phyloP scores from a whole-genome alignment of 2,113 vertebrate species.

The Struthidea cinerea region DNA sequence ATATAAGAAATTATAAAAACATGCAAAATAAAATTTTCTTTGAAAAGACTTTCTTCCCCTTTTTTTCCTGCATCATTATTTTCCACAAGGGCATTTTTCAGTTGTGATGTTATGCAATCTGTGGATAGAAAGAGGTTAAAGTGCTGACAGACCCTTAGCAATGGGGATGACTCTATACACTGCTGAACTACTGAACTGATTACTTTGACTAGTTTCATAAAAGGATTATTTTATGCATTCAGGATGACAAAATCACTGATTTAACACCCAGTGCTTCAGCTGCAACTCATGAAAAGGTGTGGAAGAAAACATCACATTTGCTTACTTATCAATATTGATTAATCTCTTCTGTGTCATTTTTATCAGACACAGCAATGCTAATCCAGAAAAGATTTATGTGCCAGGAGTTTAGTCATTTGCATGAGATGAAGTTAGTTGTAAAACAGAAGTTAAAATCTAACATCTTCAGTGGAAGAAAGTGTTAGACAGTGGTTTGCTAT shows the following conservation, averaged over 20 bases:
- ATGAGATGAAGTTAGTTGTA: background rate
- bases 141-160: background rate
- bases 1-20: background rate
- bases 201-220: background rate
- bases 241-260: background rate
- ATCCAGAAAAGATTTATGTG: background rate
- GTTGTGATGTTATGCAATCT: background rate
- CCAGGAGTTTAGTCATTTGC: background rate
- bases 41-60: background rate
- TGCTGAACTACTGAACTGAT: background rate
- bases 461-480: background rate
- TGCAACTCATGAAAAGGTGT: background rate
- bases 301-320: background rate
- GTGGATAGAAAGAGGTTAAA: background rate
- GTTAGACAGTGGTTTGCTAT: background rate
- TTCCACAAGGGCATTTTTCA: background rate
- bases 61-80: background rate
- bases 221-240: constrained; percentile 31
- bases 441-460: background rate
- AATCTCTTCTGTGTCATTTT: background rate
- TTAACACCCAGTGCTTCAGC: background rate
- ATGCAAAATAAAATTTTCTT: background rate
- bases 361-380: background rate
- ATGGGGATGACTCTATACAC: background rate
- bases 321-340: background rate